Evolutionary conservation across 2,888 invertebrate species (phyloP), one percentile per base, ranked within the genome.

Genomic region (Trimorus sp.): DNA sequence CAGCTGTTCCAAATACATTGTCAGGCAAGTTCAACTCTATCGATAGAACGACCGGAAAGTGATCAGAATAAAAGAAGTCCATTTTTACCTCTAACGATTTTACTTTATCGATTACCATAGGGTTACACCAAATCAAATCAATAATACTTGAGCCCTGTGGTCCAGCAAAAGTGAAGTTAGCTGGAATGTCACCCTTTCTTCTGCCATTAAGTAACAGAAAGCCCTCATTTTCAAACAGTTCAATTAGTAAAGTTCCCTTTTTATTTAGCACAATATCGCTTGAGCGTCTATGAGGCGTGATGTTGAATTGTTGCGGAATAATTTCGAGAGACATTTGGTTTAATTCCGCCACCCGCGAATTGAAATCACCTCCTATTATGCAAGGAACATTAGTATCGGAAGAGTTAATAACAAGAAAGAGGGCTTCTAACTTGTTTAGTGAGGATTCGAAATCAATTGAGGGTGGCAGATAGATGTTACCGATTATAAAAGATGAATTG

Each of bases 201-300:
- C 66, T 66, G n/a, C 66, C 66, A 12, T 66, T 66, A 4, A 66
- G 1, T 36, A 54, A 45, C 7, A 54, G 5, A 14, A 66, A 66
- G 6, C 56, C 16, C n/a, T 66, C 56, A 0, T 7, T 1, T 14
- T 53, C 65, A 40, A 65, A 40, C 0, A 40, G 6, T 37, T 38
- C 11, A 53, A 12, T 14, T 40, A 65, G 7, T n/a, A n/a, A n/a
- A n/a, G n/a, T n/a, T n/a, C n/a, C n/a, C n/a, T n/a, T n/a, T 7
- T 45, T 37, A 15, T 68, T 45, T 8, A 14, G 1, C 0, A 36
- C 11, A 2, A 1, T 0, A 7, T 62, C 62, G 6, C 36, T 37
- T 1, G 62, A 49, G 16, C 14, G 16, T 12, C 60, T 60, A 5
- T 54, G 36, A 1, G 54, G 48, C 11, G 5, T 14, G 9, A 59